Evolutionary conservation across 2,113 vertebrate species (phyloP).

Genomic region (Myiozetetes cayanensis): DNA sequence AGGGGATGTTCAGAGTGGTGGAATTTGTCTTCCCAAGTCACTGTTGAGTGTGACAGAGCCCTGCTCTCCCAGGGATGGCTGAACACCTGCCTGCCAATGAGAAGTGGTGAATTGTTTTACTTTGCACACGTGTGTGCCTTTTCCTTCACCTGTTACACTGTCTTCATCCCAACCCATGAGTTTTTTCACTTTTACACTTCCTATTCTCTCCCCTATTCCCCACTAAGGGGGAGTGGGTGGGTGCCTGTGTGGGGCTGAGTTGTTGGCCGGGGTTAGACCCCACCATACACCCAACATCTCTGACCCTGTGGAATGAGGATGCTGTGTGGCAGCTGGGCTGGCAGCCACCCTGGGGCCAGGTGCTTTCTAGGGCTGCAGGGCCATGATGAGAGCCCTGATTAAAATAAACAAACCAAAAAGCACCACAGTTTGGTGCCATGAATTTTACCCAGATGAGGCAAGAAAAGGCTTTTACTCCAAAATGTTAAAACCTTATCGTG

Average conservation of each 20-base stretch:
- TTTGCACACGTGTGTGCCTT: fast-evolving
- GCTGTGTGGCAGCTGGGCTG: not conserved
- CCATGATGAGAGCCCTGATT: fast-evolving
- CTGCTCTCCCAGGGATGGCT: not conserved
- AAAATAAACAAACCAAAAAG: not conserved
- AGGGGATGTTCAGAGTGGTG: not conserved
- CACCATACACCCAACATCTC: not conserved
- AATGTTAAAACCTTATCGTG: not conserved
- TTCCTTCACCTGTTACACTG: not conserved
- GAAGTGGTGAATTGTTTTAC: not conserved
- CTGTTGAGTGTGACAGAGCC: not conserved
- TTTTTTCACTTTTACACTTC: not conserved
- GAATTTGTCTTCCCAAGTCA: not conserved
- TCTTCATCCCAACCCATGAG: not conserved
- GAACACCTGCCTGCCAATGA: not conserved
- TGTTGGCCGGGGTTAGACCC: not conserved
- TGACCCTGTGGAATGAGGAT: fast-evolving
- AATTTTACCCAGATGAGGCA: not conserved
- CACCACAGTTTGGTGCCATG: not conserved
- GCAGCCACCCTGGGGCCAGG: too few species aligned
- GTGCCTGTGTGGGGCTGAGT: not conserved
- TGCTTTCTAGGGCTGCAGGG: not conserved
- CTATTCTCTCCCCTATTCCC: fast-evolving
- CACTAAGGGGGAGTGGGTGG: not conserved
- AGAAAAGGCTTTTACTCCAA: not conserved